Base-by-base conservation (phyloP, 2,888 invertebrate species). In the Drosophila atroscutellata region DNA sequence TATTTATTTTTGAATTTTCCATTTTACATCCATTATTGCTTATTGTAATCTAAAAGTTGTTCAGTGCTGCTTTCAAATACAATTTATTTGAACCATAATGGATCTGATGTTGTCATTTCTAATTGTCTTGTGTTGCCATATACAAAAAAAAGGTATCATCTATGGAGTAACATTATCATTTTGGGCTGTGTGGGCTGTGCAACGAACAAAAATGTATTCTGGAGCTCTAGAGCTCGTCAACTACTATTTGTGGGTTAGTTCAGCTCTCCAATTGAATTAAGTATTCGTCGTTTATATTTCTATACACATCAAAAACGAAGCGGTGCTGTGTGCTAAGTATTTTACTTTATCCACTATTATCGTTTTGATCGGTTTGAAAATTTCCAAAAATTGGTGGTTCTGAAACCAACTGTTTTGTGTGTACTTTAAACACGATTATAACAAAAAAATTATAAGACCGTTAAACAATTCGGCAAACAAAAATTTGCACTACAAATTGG, bases 401-500 rank as follows among this genome's bases (percentile, higher is more conserved):
- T 88, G 88, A 88, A 88, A 88, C 88, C 88, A 90, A 88, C 90
- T 72, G 84, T 83, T 69, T 63, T 58, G 49, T 62, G 50, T 72
- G 51, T 73, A 58, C 56, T 62, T 61, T 64, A 9, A 42, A 70
- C 55, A 72, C 63, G 62, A 57, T 63, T 71, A 49, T 49, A 74
- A 77, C 56, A 62, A 47, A 57, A 36, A 39, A 51, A 56, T 49
- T 63, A 45, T 24, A 45, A 59, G 58, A 66, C 50, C 59, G 30
- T 66, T 26, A 57, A 63, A 63, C 63, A 58, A 71, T 49, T 61
- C 15, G 73, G 60, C 84, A 90, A 89, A 89, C 73, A 89, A 77
- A 80, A 84, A 90, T 90, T 90, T 86, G 87, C 89, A 84, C 86
- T 90, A 89, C 90, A 89, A 89, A 84, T 90, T 86, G 86, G 90